Conservation (phyloP, 1,140 invertebrate species). For the Nomia melanderi region DNA sequence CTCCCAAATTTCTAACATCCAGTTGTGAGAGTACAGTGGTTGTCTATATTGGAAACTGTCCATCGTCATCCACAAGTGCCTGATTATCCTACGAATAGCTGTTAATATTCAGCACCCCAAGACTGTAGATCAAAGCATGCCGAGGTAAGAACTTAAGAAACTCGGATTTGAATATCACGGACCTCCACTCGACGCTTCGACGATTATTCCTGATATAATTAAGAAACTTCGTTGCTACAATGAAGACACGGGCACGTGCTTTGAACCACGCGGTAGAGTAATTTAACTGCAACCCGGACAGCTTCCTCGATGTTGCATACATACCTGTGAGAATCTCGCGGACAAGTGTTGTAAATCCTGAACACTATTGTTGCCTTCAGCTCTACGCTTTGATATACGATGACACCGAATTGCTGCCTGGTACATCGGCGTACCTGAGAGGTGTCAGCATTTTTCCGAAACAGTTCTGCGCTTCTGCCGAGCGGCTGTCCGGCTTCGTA, state of each 20-base stretch:
- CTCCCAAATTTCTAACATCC: too few relatives aligned
- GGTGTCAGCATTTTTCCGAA: background rate
- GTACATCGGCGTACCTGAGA: background rate
- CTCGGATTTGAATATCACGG: too few relatives aligned
- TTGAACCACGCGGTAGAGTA: background rate
- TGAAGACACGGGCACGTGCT: background rate
- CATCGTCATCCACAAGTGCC: too few relatives aligned
- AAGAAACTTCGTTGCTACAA: background rate
- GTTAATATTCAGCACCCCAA: too few relatives aligned
- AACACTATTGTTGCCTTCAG: background rate
- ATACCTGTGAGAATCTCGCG: background rate
- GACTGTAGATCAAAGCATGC: too few relatives aligned
- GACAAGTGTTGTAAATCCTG: conserved; percentile 5
- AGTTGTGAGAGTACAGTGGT: too few relatives aligned
- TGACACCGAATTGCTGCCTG: background rate
- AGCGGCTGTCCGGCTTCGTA: background rate
- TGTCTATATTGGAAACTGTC: too few relatives aligned
- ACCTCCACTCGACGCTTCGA: background rate
- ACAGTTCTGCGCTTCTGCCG: background rate
- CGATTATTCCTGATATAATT: background rate
- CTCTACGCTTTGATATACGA: background rate
- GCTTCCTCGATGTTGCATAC: background rate
- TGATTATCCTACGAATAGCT: too few relatives aligned
- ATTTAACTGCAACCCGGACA: background rate
- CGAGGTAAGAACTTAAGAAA: too few relatives aligned